These are phyloP conservation scores for Urechis unicinctus DNA, from an alignment of 2,888 invertebrate species.

Conservation along the genomic window DNA sequence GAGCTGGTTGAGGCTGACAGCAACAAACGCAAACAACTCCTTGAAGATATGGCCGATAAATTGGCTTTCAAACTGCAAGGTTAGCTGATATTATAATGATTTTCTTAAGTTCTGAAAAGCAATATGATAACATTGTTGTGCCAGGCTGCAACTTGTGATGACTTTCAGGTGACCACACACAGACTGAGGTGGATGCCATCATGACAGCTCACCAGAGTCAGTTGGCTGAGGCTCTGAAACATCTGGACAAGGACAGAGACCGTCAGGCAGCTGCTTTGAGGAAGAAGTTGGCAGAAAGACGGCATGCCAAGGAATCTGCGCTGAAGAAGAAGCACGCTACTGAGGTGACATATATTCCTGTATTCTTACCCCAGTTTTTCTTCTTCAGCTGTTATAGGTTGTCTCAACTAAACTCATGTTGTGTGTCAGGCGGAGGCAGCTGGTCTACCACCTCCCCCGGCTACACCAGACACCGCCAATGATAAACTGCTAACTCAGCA, in stretches of 20 bases:
- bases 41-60: constrained; percentile 25
- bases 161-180: constrained; percentile 21
- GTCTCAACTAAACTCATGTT: not conserved
- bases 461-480: constrained; percentile 26
- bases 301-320: constrained; percentile 28
- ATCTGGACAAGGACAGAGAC: constrained; percentile 26
- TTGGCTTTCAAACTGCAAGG: constrained; percentile 38
- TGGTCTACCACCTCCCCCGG: constrained; percentile 32
- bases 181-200: constrained; percentile 31
- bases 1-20: constrained; percentile 29
- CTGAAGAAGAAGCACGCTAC: constrained; percentile 34
- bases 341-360: constrained; percentile 25
- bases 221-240: constrained; percentile 28
- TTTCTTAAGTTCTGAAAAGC: not conserved
- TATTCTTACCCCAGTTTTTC: too few species aligned
- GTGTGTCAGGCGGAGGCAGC: constrained; percentile 28
- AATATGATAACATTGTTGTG: not conserved
- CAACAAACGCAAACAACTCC: constrained; percentile 24
- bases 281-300: constrained; percentile 33
- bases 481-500: constrained; percentile 26
- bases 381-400: not conserved
- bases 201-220: constrained; percentile 33
- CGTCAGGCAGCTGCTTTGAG: constrained; percentile 30
- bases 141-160: not conserved
- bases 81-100: constrained; percentile 8